Conservation (phyloP, 2,888 invertebrate species). For the Venusia cambrica region DNA sequence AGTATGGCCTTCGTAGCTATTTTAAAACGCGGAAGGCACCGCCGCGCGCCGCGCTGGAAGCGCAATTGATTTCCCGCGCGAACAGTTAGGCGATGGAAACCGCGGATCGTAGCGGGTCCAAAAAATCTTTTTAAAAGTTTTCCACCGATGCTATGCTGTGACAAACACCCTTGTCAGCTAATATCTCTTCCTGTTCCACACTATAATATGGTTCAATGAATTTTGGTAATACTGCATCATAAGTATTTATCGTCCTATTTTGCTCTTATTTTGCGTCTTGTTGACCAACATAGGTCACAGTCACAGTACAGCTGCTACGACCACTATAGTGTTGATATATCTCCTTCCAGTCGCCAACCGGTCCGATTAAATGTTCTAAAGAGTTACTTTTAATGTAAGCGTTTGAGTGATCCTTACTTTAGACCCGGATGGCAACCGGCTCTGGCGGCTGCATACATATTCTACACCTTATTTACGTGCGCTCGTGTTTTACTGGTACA, state of each 20-base stretch:
- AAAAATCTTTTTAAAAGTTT: no score
- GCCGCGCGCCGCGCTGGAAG: conserved; percentile 59
- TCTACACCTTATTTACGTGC: conserved; percentile 9
- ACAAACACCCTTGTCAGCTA: no score
- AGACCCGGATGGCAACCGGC: conserved; percentile 30
- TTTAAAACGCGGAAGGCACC: conserved; percentile 76
- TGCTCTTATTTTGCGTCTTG: no score
- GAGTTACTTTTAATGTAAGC: conserved; percentile 25
- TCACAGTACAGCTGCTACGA: no score
- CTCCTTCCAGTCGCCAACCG: conserved; percentile 34
- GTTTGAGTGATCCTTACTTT: conserved; percentile 21
- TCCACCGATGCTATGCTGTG: no score
- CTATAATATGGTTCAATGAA: no score
- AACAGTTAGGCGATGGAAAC: conserved; percentile 64
- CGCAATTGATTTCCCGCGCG: conserved; percentile 57
- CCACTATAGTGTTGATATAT: conserved; percentile 35
- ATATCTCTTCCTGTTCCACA: no score
- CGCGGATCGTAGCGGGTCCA: no score
- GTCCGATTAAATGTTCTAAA: conserved; percentile 24
- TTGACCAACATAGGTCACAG: no score
- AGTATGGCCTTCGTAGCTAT: conserved; percentile 72
- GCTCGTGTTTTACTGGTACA: conserved; percentile 8
- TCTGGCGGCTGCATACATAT: conserved; percentile 14
- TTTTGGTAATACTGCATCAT: no score
- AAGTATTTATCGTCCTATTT: no score